Evolutionary conservation across 2,113 vertebrate species (phyloP).

Genomic region (Amia ocellicauda): DNA sequence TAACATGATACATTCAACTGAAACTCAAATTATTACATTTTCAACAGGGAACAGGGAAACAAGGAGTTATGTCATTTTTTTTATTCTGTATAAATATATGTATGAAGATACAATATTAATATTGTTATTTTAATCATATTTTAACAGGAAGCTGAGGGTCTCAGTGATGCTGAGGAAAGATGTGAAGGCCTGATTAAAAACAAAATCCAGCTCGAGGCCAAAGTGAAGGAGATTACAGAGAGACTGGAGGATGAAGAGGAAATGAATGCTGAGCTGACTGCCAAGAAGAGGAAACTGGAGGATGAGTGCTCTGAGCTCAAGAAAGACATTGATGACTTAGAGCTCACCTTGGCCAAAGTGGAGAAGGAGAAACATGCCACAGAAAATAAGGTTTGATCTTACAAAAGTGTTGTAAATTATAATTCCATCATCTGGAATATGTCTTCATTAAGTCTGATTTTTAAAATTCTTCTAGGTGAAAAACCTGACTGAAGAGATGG

Average conservation of each 20-base stretch:
- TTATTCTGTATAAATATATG: no score
- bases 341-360: conserved; percentile 71
- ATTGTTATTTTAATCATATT: no score
- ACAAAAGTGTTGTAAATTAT: no score
- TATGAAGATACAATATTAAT: no score
- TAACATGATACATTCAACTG: no score
- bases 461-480: no score
- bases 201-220: conserved; percentile 76
- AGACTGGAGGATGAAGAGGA: conserved; percentile 77
- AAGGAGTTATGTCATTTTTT: no score
- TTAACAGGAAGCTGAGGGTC: conserved; percentile 45
- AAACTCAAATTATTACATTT: no score
- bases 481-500: no score
- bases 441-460: no score
- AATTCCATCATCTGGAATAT: no score
- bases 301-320: conserved; percentile 78
- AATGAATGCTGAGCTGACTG: conserved; percentile 64
- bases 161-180: conserved; percentile 74
- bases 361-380: conserved; percentile 80
- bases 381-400: conserved; percentile 68
- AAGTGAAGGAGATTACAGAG: conserved; percentile 72
- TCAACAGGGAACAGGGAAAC: no score
- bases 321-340: conserved; percentile 77
- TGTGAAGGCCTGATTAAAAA: conserved; percentile 75
- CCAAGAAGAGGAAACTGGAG: conserved; percentile 78